A percentile compares a stretch with the other conserved stretches of the same genome.
These are phyloP conservation scores for Campoplex capitator DNA, from an alignment of 2,888 invertebrate species.

Conservation along the genomic window DNA sequence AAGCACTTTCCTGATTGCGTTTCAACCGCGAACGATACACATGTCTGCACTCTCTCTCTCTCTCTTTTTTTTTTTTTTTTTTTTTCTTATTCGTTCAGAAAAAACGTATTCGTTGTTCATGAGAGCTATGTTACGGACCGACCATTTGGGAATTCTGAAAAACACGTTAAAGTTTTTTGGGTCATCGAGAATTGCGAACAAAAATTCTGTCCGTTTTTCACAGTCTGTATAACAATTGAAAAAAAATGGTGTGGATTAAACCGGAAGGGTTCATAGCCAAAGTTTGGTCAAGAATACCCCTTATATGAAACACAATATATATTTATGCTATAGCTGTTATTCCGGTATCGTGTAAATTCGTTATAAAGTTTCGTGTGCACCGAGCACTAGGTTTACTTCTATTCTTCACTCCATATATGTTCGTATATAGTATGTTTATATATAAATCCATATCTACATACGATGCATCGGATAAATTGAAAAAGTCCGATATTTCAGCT, in stretches of 20 bases:
- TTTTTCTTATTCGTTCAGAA: neutral
- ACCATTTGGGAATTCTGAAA: conserved; percentile 47
- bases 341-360: conserved; percentile 59
- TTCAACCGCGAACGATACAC: conserved; percentile 62
- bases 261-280: conserved; percentile 32
- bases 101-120: conserved; percentile 4
- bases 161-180: neutral
- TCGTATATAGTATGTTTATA: neutral
- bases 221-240: neutral
- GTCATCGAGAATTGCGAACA: neutral
- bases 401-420: neutral
- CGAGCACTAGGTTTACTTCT: conserved; percentile 32
- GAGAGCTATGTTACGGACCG: neutral
- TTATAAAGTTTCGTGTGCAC: conserved; percentile 58
- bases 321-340: neutral
- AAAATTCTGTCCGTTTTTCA: neutral
- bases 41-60: neutral
- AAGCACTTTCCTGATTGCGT: conserved; percentile 76
- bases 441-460: neutral
- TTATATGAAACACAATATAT: neutral
- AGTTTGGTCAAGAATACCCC: conserved; percentile 33
- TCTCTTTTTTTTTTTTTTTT: neutral
- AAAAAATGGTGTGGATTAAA: neutral
- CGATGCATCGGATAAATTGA: conserved; percentile 7
- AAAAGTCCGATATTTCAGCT: neutral